Conservation (phyloP, 2,113 vertebrate species). For the Microcebus griseorufus region DNA sequence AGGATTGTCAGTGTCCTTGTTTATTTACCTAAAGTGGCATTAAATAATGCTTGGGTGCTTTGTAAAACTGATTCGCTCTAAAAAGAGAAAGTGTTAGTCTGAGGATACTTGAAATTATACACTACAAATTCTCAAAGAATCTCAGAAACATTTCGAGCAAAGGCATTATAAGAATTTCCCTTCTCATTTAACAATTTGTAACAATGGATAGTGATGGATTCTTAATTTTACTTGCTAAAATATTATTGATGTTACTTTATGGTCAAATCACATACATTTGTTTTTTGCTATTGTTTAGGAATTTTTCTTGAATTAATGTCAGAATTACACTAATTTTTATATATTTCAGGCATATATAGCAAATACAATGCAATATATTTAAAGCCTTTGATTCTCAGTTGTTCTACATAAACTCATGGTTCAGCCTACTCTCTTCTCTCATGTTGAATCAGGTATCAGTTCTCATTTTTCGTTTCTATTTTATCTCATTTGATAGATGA, state of each 20-base stretch:
- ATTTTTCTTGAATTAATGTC: not conserved
- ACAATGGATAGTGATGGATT: not conserved
- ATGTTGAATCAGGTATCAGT: no score
- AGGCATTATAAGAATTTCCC: not conserved
- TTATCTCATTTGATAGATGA: not conserved
- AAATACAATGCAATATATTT: not conserved
- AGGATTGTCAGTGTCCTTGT: not conserved
- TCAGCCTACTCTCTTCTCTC: not conserved
- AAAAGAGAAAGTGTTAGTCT: not conserved
- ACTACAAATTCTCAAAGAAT: not conserved
- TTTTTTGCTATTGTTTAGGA: not conserved
- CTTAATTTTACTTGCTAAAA: constrained; percentile 18
- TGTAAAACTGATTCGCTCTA: not conserved
- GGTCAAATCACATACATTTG: not conserved
- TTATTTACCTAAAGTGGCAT: not conserved
- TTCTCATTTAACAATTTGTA: not conserved
- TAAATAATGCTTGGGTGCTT: not conserved
- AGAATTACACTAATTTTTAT: not conserved
- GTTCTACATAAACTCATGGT: accelerated
- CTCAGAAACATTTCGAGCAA: not conserved
- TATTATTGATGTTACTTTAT: not conserved
- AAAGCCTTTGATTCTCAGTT: not conserved
- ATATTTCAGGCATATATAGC: not conserved
- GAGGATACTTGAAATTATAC: not conserved
- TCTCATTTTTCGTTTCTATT: not conserved